phyloP scores from a whole-genome alignment of 2,888 invertebrate genomes.

The Amiota communis region DNA sequence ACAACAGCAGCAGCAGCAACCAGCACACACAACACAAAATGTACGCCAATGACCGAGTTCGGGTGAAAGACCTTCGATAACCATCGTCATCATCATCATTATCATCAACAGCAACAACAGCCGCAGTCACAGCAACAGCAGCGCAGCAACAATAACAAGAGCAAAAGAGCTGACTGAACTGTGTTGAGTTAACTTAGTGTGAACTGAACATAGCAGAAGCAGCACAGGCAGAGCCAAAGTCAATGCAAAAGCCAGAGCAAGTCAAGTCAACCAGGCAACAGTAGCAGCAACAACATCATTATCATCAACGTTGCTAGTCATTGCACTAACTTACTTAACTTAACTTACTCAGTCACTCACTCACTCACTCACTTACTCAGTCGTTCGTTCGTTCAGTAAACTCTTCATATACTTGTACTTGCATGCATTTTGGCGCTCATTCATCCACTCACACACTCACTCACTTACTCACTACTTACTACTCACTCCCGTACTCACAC shows the following conservation, averaged over 20 bases:
- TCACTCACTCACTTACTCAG: conserved; percentile 15
- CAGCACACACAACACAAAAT: conserved; percentile 66
- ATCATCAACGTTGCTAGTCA: conserved; percentile 35
- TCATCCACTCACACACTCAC: background rate
- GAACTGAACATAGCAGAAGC: no score
- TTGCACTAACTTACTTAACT: conserved; percentile 35
- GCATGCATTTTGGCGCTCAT: no score
- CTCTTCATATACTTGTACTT: no score
- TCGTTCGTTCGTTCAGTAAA: conserved; percentile 34
- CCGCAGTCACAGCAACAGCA: conserved; percentile 32
- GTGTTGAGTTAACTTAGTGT: no score
- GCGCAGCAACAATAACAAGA: conserved; percentile 49
- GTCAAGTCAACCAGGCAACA: conserved; percentile 11
- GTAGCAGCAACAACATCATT: conserved; percentile 23
- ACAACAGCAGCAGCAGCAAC: conserved; percentile 48
- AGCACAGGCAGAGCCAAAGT: no score
- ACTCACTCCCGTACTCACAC: conserved; percentile 5
- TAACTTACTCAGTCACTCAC: no score
- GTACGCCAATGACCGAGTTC: conserved; percentile 75
- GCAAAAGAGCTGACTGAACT: conserved; percentile 16
- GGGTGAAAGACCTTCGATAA: conserved; percentile 74
- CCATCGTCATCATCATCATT: conserved; percentile 70
- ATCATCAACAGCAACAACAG: conserved; percentile 36
- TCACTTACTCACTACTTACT: background rate
- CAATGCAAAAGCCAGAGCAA: no score